Evolutionary conservation across 2,888 invertebrate species (phyloP), one percentile per base, ranked within the genome.

Genomic region (Apodemia duryi): DNA sequence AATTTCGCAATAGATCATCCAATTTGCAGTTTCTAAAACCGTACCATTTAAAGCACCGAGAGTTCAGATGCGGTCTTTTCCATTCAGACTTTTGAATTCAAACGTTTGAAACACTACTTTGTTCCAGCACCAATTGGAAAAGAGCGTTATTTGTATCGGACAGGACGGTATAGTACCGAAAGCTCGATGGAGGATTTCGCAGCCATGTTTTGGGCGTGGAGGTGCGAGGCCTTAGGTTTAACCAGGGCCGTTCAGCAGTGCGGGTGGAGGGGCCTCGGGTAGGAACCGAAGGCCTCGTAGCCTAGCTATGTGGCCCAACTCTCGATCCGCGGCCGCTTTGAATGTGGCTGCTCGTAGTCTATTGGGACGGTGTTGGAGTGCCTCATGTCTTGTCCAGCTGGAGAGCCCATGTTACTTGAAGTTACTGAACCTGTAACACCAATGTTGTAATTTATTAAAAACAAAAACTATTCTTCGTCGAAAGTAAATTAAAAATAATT

Each of bases 241-340:
- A 63, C 68, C 69, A 64, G 65, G 70, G 69, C 71, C 78, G 74
- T 73, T 78, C 85, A 91, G 88, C 90, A 91, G 90, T 91, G 91
- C 85, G 90, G 91, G 79, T 91, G 89, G 71, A 91, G 78, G 77
- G 91, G 90, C 90, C 88, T 89, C 80, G 90, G 88, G 78, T 87
- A 88, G 67, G 85, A 73, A 70, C 91, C 91, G 85, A 87, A 91
- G 91, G 86, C 91, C 86, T 90, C 89, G 70, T 83, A 80, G 87
- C 85, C 84, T 85, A 89, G 94, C 96, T 97, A 97, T 95, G 97
- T 96, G 86, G 96, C 95, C 98, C 98, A 98, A 70, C 96, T 96
- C 83, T 98, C 98, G 83, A 98, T 95, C 87, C 98, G 95, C 79
- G 97, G 95, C 83, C 98, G 94, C 92, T 98, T 98, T 87, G 96